Percentiles rank a stretch among this genome's conserved stretches.
Evolutionary conservation across 1,140 invertebrate genomes (phyloP).

Genomic region (Parasteatoda tepidariorum): DNA sequence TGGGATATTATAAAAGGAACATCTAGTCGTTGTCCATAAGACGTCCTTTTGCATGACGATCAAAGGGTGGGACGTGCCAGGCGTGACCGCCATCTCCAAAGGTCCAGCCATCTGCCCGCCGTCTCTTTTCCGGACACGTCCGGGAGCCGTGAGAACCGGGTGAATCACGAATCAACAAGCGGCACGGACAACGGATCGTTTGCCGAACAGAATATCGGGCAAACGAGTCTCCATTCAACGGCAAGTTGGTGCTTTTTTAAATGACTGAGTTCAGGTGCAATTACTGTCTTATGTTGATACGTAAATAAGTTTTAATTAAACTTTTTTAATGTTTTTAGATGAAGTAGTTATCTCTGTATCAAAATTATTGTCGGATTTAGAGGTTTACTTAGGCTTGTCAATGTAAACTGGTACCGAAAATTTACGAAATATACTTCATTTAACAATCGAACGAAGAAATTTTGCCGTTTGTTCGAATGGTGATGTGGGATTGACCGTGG

Average conservation of each 20-base stretch:
- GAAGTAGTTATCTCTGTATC: too few relatives aligned
- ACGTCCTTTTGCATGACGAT: neutral
- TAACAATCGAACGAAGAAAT: too few relatives aligned
- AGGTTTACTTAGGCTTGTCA: too few relatives aligned
- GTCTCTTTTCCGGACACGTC: conserved; percentile 22
- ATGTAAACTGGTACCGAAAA: too few relatives aligned
- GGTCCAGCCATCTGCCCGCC: neutral
- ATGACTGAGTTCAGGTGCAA: too few relatives aligned
- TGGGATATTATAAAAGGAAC: neutral
- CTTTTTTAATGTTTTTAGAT: too few relatives aligned
- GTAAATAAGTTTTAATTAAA: neutral
- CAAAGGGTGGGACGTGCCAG: neutral
- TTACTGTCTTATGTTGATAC: neutral
- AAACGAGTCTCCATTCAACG: neutral
- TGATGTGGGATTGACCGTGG: too few relatives aligned
- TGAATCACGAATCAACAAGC: neutral
- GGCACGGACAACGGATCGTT: neutral
- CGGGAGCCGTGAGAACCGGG: neutral
- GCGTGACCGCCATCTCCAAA: conserved; percentile 32
- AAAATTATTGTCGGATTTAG: too few relatives aligned
- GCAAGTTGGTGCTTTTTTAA: too few relatives aligned
- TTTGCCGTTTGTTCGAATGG: too few relatives aligned
- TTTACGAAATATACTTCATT: too few relatives aligned
- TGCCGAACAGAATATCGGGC: neutral
- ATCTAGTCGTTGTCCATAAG: neutral